Evolutionary conservation across 2,888 invertebrate species (phyloP).

Genomic region (Drosophila mayaguana): DNA sequence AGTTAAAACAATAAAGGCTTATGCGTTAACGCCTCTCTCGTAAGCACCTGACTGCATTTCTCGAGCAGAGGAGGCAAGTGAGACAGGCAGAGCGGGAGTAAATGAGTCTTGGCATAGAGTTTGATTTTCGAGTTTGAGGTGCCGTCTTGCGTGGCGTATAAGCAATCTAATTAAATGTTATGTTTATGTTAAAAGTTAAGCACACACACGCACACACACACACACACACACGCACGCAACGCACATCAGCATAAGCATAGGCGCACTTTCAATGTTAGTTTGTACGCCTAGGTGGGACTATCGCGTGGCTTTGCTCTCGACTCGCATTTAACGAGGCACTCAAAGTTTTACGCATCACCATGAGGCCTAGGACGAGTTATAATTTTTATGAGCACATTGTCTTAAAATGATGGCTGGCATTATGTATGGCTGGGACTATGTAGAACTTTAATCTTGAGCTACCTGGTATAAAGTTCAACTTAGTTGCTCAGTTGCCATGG

Average conservation of each 20-base stretch:
- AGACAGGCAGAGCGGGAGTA: conserved; percentile 32
- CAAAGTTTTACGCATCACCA: conserved; percentile 56
- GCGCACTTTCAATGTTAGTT: conserved; percentile 57
- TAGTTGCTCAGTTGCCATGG: conserved; percentile 42
- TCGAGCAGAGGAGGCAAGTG: background rate
- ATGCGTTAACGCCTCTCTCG: conserved; percentile 54
- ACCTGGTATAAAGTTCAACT: conserved; percentile 55
- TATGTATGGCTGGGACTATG: conserved; percentile 31
- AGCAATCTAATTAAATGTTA: conserved; percentile 74
- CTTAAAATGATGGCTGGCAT: conserved; percentile 45
- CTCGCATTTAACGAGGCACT: conserved; percentile 65
- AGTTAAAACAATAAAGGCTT: conserved; percentile 63
- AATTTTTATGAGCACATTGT: conserved; percentile 60
- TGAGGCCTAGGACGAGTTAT: conserved; percentile 55
- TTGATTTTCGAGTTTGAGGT: conserved; percentile 34
- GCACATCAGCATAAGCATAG: conserved; percentile 15
- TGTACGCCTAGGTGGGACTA: conserved; percentile 32
- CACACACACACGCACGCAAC: conserved; percentile 20
- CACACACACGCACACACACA: conserved; percentile 7
- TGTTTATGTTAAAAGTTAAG: conserved; percentile 55
- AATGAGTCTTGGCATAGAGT: conserved; percentile 51
- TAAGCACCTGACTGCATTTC: conserved; percentile 29
- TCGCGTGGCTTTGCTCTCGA: conserved; percentile 37
- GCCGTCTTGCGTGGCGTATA: conserved; percentile 46
- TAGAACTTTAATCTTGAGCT: conserved; percentile 51